Base-by-base conservation (phyloP, 2,888 invertebrate genomes). In the Alcis repandata region DNA sequence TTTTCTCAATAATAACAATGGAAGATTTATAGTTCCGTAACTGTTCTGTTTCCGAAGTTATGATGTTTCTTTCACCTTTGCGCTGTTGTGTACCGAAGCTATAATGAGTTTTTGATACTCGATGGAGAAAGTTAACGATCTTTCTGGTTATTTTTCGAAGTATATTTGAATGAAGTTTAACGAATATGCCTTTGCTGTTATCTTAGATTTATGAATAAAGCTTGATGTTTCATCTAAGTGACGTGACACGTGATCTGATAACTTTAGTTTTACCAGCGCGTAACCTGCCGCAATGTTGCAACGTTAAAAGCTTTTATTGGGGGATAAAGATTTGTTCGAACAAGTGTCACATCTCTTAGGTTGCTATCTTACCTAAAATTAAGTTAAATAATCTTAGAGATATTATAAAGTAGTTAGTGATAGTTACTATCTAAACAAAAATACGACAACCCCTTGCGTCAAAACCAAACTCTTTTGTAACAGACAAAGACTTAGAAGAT, bases 391-490 rank as follows among this genome's bases (percentile, higher is more conserved):
- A 36, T 1, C 6, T 36, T 36, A 11, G 36, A 22, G 13, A 46
- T 0, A 7, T 46, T 22, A n/a, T n/a, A n/a, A n/a, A n/a, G n/a
- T n/a, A 13, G 15, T 20, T 43, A 22, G 6, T 17, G 3, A 27
- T 48, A 48, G 15, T 2, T 13, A 15, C 1, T n/a, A 45, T 32
- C 3, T 51, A 61, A 45, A 52, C 78, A 78, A 84, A 89, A 91
- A 89, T 90, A 92, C 91, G 92, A 91, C 91, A 91, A 91, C 90
- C 89, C 84, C 85, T 79, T 81, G 81, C 81, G 77, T 80, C 81
- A 82, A 80, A 78, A 73, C 49, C 60, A 74, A 69, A 86, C 72
- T 78, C 69, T 87, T 85, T 78, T 80, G 75, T 72, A 73, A 75
- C 89, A 92, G 91, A 91, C 88, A 90, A 91, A 84, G 89, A 87